These are phyloP conservation scores for Festucalex cinctus DNA, from an alignment of 2,113 vertebrate genomes.

Conservation along the genomic window DNA sequence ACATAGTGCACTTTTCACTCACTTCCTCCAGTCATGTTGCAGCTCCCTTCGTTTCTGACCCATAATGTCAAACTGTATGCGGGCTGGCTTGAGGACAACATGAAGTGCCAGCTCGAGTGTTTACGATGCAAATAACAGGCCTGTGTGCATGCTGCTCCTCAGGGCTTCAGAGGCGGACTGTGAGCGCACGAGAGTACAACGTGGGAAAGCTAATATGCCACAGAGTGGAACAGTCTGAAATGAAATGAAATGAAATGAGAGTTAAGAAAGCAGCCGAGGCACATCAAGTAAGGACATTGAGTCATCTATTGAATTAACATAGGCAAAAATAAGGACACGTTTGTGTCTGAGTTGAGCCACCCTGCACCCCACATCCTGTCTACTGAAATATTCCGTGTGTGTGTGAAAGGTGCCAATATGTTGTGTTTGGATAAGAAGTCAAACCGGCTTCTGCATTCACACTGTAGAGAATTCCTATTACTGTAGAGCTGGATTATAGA, in stretches of 20 bases:
- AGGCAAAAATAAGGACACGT: constrained; percentile 18
- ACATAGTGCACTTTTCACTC: constrained; percentile 1
- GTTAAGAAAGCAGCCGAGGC: constrained; percentile 1
- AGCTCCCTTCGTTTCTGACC: constrained; percentile 12
- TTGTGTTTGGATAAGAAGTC: constrained; percentile 46
- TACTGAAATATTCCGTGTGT: constrained; percentile 27
- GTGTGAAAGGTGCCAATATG: constrained; percentile 1
- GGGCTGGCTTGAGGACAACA: constrained; percentile 8
- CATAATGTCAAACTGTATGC: constrained; percentile 7
- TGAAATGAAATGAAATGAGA: background rate
- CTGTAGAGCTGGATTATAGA: constrained; percentile 1
- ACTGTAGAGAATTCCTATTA: constrained; percentile 47
- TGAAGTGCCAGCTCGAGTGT: constrained; percentile 4
- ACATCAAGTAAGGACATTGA: background rate
- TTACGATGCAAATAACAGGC: constrained; percentile 10
- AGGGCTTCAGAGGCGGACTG: constrained; percentile 5
- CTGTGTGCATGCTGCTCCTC: constrained; percentile 14
- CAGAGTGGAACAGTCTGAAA: constrained; percentile 7
- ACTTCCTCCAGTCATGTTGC: constrained; percentile 12
- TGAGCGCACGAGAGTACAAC: background rate
- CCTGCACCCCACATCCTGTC: constrained; percentile 27
- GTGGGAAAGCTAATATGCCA: constrained; percentile 6
- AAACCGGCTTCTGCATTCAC: constrained; percentile 36
- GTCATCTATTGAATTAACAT: constrained; percentile 2
- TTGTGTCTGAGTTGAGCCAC: constrained; percentile 12